A percentile compares a stretch with the other conserved stretches of the same genome.
Evolutionary conservation across 2,888 invertebrate genomes (phyloP).

Genomic region (Apamea crenata): DNA sequence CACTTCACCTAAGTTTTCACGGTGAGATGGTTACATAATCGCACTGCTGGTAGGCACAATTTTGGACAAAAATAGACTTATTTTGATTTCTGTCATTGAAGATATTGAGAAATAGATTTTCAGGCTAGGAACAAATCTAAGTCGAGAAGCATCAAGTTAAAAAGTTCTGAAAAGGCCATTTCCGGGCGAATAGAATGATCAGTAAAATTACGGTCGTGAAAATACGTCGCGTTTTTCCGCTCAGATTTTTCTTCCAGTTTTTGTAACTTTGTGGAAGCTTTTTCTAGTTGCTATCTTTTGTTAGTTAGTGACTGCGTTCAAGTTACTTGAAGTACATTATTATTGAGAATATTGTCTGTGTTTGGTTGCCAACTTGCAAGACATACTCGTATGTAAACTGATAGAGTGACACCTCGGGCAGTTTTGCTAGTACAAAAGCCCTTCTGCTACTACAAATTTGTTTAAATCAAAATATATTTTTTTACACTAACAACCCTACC

Average conservation of each 20-base stretch:
- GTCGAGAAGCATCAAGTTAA: not conserved
- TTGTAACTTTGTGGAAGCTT: not conserved
- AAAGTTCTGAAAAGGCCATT: conserved; percentile 8
- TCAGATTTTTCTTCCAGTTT: conserved; percentile 1
- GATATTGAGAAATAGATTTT: not conserved
- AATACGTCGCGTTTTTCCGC: not conserved
- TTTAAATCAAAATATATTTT: conserved; percentile 11
- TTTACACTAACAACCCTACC: conserved; percentile 72
- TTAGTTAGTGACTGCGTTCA: not conserved
- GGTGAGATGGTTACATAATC: no score
- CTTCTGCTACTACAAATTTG: not conserved
- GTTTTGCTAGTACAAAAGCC: not conserved
- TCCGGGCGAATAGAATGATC: conserved; percentile 15
- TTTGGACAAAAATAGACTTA: no score
- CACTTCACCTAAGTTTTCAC: no score
- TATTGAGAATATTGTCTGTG: no score
- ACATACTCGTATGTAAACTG: no score
- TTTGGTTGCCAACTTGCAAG: not conserved
- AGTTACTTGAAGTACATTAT: no score
- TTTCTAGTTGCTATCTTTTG: no score
- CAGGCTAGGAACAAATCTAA: not conserved
- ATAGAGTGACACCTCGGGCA: not conserved
- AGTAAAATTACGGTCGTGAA: conserved; percentile 15
- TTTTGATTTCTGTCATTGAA: not conserved
- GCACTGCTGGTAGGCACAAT: no score